Evolutionary conservation across 2,888 invertebrate species (phyloP), one percentile per base, ranked within the genome.

Genomic region (Exocentrus adspersus): DNA sequence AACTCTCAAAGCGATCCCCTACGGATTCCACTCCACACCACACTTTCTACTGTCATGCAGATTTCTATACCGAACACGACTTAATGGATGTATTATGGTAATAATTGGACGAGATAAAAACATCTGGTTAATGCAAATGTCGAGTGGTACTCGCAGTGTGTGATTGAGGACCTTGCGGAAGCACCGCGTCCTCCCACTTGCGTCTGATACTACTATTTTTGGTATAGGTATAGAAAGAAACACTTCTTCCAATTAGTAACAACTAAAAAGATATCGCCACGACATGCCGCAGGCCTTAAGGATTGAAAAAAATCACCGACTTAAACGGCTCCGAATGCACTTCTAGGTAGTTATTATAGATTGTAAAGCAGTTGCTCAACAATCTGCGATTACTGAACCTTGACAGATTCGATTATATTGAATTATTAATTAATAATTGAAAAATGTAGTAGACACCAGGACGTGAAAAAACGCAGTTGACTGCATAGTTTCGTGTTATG

Each of bases 1-100:
- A 59, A 59, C 48, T 57, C 64, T 64, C 62, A 68, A 59, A 56
- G 58, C 61, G 45, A 59, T 37, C 54, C 50, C 51, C 54, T 28
- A 45, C 50, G 45, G 42, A 59, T 63, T 59, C 59, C 21, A 57
- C 48, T 57, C 57, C 59, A 32, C 48, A 48, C 19, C 19, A 46
- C 20, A 46, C 62, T 62, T 62, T 62, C 62, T 62, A 62, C 53
- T 65, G 64, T 9, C 24, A 51, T 51, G 51, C 17, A 51, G 51
- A 51, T 51, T 51, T 51, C 30, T 51, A 51, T 51, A 17, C 50
- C 16, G 16, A 30, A 37, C 37, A 12, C 10, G 37, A n/a, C 37
- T 12, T 37, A 37, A 37, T 37, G 37, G 37, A 37, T 37, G 37
- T 37, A 37, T n/a, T 14, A 37, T 37, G 37, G 37, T 37, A 37